Evolutionary conservation across 2,797 vertebrate genomes (phyloP).

Genomic region (Pangasius krempfi): DNA sequence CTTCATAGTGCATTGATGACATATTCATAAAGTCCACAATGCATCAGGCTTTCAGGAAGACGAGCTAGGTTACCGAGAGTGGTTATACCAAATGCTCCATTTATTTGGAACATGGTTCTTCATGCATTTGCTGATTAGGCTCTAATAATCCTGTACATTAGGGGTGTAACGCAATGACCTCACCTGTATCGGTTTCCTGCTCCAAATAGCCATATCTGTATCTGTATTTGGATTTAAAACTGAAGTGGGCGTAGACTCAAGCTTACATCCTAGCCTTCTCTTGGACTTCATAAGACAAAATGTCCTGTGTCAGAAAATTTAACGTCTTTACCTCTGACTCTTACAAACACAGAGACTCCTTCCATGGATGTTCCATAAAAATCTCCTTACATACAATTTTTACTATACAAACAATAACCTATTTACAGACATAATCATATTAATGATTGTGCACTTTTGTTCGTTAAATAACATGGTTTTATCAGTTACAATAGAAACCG

Average conservation of each 20-base stretch:
- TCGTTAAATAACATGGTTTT: too few relatives aligned
- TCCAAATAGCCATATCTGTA: neutral
- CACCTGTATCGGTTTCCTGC: neutral
- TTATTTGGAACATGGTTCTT: slow-evolving; percentile 1
- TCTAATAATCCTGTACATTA: neutral
- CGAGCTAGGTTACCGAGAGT: slow-evolving; percentile 13
- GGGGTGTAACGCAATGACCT: neutral
- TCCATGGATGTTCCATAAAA: neutral
- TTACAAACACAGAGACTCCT: neutral
- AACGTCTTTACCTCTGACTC: neutral
- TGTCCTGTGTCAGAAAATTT: neutral
- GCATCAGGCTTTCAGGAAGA: slow-evolving; percentile 39
- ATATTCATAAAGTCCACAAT: slow-evolving; percentile 50
- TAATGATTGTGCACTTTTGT: too few relatives aligned
- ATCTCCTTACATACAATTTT: too few relatives aligned
- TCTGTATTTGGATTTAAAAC: neutral
- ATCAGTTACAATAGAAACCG: too few relatives aligned
- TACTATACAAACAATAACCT: neutral
- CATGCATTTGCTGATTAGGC: neutral
- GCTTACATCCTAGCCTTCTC: neutral
- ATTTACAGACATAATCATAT: too few relatives aligned
- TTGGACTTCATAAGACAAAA: too few relatives aligned
- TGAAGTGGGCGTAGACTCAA: neutral
- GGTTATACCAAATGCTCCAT: neutral
- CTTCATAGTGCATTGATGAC: slow-evolving; percentile 48